Percentiles rank a stretch among this genome's conserved stretches.
These are phyloP conservation scores for Rhinopithecus roxellana DNA, from an alignment of 2,113 vertebrate species.

Conservation along the genomic window DNA sequence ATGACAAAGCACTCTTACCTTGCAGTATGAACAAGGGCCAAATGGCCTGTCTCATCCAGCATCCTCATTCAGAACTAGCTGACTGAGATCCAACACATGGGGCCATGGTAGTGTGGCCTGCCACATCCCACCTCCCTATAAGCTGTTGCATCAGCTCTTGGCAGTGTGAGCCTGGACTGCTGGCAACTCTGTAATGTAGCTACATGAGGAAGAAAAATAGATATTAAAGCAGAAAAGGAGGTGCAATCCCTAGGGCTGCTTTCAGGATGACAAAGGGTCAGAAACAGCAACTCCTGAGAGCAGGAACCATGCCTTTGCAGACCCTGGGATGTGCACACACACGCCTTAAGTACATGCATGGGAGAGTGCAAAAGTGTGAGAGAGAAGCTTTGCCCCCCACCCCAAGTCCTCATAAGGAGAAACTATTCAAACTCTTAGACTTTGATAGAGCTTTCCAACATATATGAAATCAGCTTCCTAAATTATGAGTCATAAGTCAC, in stretches of 20 bases:
- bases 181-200: not conserved
- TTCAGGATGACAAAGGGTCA: not conserved
- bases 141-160: constrained; percentile 10
- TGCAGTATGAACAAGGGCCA: not conserved
- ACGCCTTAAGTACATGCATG: not conserved
- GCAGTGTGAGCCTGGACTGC: not conserved
- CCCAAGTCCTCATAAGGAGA: not conserved
- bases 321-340: not conserved
- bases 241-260: not conserved
- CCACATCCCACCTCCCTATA: not conserved
- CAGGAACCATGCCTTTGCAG: not conserved
- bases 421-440: not conserved
- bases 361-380: too few species aligned
- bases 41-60: not conserved
- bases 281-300: not conserved
- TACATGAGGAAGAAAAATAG: not conserved
- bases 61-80: not conserved
- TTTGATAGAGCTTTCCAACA: not conserved
- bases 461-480: not conserved
- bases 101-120: not conserved
- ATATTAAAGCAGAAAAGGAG: not conserved
- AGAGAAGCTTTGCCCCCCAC: not conserved
- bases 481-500: not conserved
- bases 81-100: not conserved
- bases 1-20: not conserved